Conservation (phyloP, 2,113 vertebrate species). For the Bujurquina vittata region DNA sequence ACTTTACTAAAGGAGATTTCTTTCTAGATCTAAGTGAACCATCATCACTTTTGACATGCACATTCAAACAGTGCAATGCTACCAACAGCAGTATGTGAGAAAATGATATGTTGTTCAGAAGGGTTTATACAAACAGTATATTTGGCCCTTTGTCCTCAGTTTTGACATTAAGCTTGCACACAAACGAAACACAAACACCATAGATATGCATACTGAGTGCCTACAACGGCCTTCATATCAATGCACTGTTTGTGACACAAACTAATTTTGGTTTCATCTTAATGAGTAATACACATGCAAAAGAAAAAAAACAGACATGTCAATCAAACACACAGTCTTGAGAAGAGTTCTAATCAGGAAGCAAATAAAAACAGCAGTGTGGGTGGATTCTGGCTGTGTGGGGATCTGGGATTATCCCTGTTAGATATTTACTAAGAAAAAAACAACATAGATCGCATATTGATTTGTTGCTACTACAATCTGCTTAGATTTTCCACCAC, state of each 20-base stretch:
- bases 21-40: not conserved
- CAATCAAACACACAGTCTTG: conserved; percentile 14
- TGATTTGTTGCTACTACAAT: conserved; percentile 24
- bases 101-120: not conserved
- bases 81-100: not conserved
- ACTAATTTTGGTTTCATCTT: not conserved
- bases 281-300: not conserved
- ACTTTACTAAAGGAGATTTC: not conserved
- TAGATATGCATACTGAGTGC: not conserved
- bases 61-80: not conserved
- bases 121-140: not conserved
- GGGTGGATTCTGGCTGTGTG: conserved; percentile 15
- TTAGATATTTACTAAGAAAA: conserved; percentile 6
- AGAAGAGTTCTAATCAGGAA: conserved; percentile 12
- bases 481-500: not conserved
- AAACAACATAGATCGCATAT: conserved; percentile 16
- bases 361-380: conserved; percentile 19
- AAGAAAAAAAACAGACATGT: not conserved
- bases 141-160: too few relatives aligned
- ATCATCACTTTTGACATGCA: not conserved
- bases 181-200: not conserved
- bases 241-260: not conserved
- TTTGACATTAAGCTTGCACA: not conserved
- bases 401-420: conserved; percentile 20
- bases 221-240: not conserved